These are phyloP conservation scores for Trinectes maculatus DNA, from an alignment of 2,113 vertebrate genomes.

Conservation along the genomic window DNA sequence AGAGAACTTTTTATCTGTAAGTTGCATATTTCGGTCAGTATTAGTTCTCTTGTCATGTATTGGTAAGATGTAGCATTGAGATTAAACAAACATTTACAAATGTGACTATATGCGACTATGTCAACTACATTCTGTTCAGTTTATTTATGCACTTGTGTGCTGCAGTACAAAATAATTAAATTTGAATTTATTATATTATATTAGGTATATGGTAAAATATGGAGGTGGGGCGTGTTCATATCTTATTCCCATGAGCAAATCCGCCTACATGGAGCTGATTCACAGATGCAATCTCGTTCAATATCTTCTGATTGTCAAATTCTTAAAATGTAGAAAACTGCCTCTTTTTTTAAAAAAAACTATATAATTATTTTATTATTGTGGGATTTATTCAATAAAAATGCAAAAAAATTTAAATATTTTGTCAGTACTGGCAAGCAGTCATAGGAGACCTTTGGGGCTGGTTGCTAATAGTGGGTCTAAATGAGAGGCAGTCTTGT, in stretches of 20 bases:
- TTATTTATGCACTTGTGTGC: too few relatives aligned
- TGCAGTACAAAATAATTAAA: too few relatives aligned
- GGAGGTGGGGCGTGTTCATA: neutral
- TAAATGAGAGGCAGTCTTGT: constrained; percentile 44
- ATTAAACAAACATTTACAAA: too few relatives aligned
- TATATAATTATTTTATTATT: neutral
- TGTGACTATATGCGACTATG: too few relatives aligned
- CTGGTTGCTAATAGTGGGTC: constrained; percentile 34
- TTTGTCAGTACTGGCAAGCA: neutral
- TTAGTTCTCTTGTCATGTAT: too few relatives aligned
- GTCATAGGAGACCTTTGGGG: neutral
- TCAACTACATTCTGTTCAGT: too few relatives aligned
- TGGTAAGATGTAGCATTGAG: too few relatives aligned
- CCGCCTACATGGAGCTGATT: neutral
- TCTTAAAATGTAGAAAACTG: neutral
- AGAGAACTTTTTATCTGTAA: too few relatives aligned
- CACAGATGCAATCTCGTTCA: neutral
- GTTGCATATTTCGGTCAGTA: too few relatives aligned
- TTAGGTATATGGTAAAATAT: too few relatives aligned
- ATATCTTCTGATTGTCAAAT: neutral
- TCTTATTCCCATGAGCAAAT: neutral
- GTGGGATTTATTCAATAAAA: neutral
- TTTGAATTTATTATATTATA: too few relatives aligned
- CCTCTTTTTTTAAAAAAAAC: neutral
- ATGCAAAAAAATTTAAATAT: neutral